Base-by-base conservation (phyloP, 2,113 vertebrate species). In the Ailuropoda melanoleuca region DNA sequence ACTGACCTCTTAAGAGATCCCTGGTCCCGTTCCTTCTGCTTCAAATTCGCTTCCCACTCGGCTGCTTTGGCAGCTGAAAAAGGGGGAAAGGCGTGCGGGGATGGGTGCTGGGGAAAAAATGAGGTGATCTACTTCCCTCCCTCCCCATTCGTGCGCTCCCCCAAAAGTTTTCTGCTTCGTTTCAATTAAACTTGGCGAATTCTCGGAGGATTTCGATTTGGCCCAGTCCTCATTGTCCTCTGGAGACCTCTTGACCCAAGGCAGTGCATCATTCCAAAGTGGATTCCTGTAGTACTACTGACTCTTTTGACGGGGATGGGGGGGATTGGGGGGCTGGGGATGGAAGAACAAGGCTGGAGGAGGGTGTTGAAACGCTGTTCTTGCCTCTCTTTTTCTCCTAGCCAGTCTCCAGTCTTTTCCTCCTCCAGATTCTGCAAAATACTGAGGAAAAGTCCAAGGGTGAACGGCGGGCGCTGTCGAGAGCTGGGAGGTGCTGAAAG, bases 401-500 rank as follows among this genome's bases (percentile, higher is more conserved):
- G 93, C 56, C 86, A 56, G 55, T 87, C 64, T 14, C n/a, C 39
- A 6, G 46, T 78, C 82, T 81, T 92, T 83, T 70, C 62, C 23
- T 80, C 86, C 77, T 80, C 81, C 39, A 48, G 80, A 24, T 96
- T 88, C 60, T 10, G 64, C 17, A 75, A 88, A 88, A 90, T 24
- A 72, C 72, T 14, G 66, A 75, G 64, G 97, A n/a, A 31, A 91
- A 90, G 82, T 85, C 93, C 77, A 15, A 34, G 0, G 9, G 53
- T 19, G 39, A 82, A 72, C 96, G 1, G 90, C 97, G 98, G 99
- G 98, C 98, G 98, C 98, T 96, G 98, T 98, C 96, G 98, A 98
- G 97, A 87, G 94, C 98, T 70, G 99, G 99, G 99, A 99, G 99
- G 99, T 98, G 99, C 99, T 98, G 99, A 99, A 98, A 98, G 97